A percentile compares a stretch with the other conserved stretches of the same genome.
phyloP scores from a whole-genome alignment of 2,113 vertebrate species.

The crab-eating macaque (Macaca fascicularis) region DNA sequence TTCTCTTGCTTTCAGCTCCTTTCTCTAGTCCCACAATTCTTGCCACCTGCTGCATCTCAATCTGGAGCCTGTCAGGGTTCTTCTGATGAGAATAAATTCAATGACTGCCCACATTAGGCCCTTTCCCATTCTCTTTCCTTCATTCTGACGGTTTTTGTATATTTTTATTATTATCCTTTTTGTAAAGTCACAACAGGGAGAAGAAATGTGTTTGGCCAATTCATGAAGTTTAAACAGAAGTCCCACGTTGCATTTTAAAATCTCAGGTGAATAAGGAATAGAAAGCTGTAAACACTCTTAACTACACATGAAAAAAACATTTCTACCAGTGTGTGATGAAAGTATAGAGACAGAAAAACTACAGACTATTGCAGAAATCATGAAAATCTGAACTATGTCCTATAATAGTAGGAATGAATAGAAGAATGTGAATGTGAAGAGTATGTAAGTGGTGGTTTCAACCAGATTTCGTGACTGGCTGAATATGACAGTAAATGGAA shows the following conservation, averaged over 20 bases:
- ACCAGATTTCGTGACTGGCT: background rate
- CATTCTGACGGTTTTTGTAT: background rate
- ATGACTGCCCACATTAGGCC: background rate
- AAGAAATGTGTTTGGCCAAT: background rate
- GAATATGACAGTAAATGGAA: background rate
- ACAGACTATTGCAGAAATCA: background rate
- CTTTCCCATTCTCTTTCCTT: background rate
- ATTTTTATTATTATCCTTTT: background rate
- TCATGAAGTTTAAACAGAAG: background rate
- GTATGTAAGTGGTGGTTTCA: background rate
- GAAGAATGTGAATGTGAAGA: background rate
- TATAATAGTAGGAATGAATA: too few species aligned
- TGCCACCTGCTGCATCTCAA: background rate
- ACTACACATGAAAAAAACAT: background rate
- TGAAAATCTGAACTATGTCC: background rate
- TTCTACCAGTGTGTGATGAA: background rate
- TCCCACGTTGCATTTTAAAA: background rate
- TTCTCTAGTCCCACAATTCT: background rate
- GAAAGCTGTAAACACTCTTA: background rate
- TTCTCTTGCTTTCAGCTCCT: background rate
- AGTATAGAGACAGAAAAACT: background rate
- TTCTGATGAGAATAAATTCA: background rate
- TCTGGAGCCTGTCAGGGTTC: background rate
- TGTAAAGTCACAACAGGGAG: background rate
- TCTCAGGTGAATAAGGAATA: background rate